phyloP scores from a whole-genome alignment of 2,888 invertebrate genomes.

The Eupithecia vulgata region DNA sequence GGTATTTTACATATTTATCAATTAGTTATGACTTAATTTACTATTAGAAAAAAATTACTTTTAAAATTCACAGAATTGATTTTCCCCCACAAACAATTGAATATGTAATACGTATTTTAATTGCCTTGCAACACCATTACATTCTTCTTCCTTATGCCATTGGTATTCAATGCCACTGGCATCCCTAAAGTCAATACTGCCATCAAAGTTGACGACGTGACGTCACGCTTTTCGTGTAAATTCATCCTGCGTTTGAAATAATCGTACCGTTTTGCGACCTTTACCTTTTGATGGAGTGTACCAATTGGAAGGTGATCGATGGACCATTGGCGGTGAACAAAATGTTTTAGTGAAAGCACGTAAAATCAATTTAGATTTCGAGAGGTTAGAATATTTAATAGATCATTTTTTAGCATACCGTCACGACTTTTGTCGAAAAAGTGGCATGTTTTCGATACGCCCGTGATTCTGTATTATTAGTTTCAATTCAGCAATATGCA shows the following conservation, averaged over 20 bases:
- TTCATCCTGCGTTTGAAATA: slow-evolving; percentile 17
- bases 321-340: slow-evolving; percentile 15
- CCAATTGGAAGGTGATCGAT: slow-evolving; percentile 27
- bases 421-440: neutral
- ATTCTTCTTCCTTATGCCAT: neutral
- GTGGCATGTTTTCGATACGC: neutral
- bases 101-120: neutral
- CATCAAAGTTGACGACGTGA: neutral
- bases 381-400: neutral
- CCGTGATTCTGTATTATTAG: neutral
- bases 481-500: neutral
- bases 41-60: neutral
- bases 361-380: slow-evolving; percentile 16
- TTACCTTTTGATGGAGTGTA: slow-evolving; percentile 27
- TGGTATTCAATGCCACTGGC: neutral
- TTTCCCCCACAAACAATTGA: neutral
- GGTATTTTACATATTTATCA: neutral
- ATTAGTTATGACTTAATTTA: neutral
- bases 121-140: neutral
- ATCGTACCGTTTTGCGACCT: slow-evolving; percentile 28
- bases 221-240: neutral
- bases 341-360: slow-evolving; percentile 21
- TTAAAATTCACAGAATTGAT: neutral
- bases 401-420: neutral
- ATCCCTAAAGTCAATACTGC: neutral